Percentiles rank a stretch among this genome's conserved stretches.
Evolutionary conservation across 2,113 vertebrate species (phyloP).

Genomic region (Campylomormyrus tamandua): DNA sequence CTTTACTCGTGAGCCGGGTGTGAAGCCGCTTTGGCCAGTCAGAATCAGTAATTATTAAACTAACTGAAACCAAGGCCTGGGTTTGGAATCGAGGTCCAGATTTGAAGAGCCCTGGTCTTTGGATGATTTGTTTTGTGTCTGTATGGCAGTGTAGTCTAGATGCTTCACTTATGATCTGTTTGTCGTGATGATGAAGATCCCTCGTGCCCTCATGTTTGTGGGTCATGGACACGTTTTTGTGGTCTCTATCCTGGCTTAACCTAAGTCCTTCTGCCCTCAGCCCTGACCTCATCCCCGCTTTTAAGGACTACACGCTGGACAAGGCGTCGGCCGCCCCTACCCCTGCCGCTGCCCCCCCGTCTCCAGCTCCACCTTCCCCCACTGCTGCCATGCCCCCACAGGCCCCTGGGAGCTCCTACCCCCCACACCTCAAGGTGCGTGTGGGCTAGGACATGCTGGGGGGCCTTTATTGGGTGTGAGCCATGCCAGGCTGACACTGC

Average conservation of each 20-base stretch:
- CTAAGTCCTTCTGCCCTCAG: slow-evolving; percentile 32
- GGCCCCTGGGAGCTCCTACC: slow-evolving; percentile 87
- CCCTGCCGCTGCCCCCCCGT: slow-evolving; percentile 50
- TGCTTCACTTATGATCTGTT: background rate
- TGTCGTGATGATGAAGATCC: background rate
- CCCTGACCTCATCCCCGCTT: slow-evolving; percentile 69
- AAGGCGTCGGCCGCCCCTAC: slow-evolving; percentile 51
- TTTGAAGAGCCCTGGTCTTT: too few relatives aligned
- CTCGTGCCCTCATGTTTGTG: background rate
- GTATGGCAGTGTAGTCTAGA: background rate
- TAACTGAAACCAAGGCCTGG: too few relatives aligned
- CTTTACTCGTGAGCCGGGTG: background rate
- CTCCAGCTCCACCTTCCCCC: slow-evolving; percentile 52
- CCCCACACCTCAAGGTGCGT: slow-evolving; percentile 85
- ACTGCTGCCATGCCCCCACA: slow-evolving; percentile 52
- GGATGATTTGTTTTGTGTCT: background rate
- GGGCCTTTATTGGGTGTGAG: background rate
- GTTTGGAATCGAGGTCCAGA: too few relatives aligned
- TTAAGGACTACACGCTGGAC: slow-evolving; percentile 84
- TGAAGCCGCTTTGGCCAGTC: background rate
- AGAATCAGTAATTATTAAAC: background rate
- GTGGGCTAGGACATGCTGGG: too few relatives aligned
- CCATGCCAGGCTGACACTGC: background rate
- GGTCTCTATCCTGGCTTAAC: background rate
- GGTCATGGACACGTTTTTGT: background rate